Evolutionary conservation across 2,113 vertebrate genomes (phyloP).

Genomic region (Elachura formosa): DNA sequence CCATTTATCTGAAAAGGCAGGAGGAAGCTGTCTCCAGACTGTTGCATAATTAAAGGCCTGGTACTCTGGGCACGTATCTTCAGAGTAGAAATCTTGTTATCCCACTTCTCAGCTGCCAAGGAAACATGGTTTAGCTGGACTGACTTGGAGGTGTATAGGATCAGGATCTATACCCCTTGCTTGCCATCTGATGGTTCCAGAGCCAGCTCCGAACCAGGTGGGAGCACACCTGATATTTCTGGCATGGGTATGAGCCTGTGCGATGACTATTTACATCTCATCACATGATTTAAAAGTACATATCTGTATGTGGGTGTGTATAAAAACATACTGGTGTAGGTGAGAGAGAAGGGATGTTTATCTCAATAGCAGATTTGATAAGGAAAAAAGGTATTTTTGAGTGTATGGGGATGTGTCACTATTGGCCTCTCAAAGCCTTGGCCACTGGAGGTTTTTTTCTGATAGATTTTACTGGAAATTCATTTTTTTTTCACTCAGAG

Average conservation of each 20-base stretch:
- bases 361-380: background rate
- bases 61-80: background rate
- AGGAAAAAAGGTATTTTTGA: background rate
- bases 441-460: background rate
- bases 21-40: conserved; percentile 29
- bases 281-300: background rate
- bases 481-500: background rate
- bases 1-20: conserved; percentile 23
- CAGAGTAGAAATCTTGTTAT: background rate
- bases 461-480: background rate
- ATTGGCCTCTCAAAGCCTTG: background rate
- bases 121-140: background rate
- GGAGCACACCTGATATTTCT: background rate
- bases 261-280: background rate
- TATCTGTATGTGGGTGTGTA: background rate
- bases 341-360: background rate
- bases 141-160: background rate
- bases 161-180: fast-evolving
- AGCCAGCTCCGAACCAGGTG: background rate
- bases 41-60: conserved; percentile 8
- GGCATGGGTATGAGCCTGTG: background rate
- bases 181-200: background rate
- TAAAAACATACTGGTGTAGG: background rate
- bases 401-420: background rate
- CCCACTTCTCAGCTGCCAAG: background rate